These are phyloP conservation scores for Triplophysa yarkandensis DNA, from an alignment of 2,797 vertebrate genomes.

Conservation along the genomic window DNA sequence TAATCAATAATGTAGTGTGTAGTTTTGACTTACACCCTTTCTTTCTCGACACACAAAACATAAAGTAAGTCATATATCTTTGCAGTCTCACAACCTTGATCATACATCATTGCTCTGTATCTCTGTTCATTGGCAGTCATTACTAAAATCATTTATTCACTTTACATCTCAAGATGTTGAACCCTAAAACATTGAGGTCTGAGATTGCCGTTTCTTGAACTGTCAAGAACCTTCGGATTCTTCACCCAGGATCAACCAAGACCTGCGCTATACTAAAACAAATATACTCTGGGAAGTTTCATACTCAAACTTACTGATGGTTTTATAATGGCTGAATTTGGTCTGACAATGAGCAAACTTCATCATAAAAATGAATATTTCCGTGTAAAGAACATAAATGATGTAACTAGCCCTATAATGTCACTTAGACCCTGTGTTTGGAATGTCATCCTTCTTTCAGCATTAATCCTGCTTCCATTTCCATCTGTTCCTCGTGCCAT, in stretches of 20 bases:
- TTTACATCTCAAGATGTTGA: background rate
- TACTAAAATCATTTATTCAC: too few species aligned
- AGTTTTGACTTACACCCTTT: slow-evolving; percentile 14
- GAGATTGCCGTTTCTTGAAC: background rate
- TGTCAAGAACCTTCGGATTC: background rate
- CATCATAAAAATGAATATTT: background rate
- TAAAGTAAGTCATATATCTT: background rate
- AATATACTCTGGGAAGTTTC: background rate
- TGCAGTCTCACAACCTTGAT: background rate
- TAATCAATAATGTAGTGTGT: slow-evolving; percentile 36
- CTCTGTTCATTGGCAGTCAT: background rate
- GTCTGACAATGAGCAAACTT: background rate
- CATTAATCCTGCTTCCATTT: slow-evolving; percentile 13
- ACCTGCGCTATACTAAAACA: background rate
- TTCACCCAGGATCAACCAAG: background rate
- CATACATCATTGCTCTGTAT: slow-evolving; percentile 13
- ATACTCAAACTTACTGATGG: background rate
- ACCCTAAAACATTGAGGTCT: background rate
- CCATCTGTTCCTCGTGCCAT: background rate
- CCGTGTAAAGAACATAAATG: background rate
- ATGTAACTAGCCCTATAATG: background rate
- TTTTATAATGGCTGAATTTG: background rate
- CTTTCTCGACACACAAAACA: background rate
- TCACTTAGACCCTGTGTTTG: slow-evolving; percentile 9
- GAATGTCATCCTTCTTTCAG: background rate